Conservation (phyloP, 2,113 vertebrate species). For the Bujurquina vittata region DNA sequence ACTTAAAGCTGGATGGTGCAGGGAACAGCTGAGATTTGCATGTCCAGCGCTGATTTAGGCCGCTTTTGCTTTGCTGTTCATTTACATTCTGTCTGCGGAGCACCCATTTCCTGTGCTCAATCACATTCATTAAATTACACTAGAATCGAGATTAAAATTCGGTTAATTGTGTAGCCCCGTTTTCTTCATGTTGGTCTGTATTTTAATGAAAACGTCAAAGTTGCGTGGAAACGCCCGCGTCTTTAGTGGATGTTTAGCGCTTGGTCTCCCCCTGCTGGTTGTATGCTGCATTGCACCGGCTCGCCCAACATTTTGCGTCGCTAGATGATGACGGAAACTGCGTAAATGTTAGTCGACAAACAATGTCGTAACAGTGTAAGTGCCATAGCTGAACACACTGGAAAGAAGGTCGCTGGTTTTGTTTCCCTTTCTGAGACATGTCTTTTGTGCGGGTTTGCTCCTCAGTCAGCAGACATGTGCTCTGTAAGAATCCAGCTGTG, state of each 20-base stretch:
- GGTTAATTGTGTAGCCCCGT: no score
- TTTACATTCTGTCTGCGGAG: neutral
- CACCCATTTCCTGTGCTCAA: neutral
- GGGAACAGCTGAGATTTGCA: neutral
- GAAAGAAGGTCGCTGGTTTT: accelerated
- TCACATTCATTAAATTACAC: neutral
- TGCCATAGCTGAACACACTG: accelerated
- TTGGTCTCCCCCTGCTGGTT: neutral
- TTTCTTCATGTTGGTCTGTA: accelerated
- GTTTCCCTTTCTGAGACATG: conserved; percentile 42
- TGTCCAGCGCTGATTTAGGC: neutral
- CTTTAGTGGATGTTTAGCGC: neutral
- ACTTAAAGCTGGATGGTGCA: no score
- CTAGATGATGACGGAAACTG: conserved; percentile 37
- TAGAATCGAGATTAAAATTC: neutral
- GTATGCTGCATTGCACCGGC: neutral
- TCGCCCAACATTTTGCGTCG: neutral
- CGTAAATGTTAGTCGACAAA: conserved; percentile 45
- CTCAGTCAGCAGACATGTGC: conserved; percentile 2
- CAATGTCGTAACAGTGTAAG: conserved; percentile 34
- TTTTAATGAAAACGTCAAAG: neutral
- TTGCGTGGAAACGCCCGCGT: neutral
- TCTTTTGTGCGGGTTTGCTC: conserved; percentile 20
- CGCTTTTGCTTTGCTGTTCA: neutral
- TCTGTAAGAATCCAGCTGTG: neutral